phyloP scores from a whole-genome alignment of 2,113 vertebrate species.

The Neodon shergylaensis region DNA sequence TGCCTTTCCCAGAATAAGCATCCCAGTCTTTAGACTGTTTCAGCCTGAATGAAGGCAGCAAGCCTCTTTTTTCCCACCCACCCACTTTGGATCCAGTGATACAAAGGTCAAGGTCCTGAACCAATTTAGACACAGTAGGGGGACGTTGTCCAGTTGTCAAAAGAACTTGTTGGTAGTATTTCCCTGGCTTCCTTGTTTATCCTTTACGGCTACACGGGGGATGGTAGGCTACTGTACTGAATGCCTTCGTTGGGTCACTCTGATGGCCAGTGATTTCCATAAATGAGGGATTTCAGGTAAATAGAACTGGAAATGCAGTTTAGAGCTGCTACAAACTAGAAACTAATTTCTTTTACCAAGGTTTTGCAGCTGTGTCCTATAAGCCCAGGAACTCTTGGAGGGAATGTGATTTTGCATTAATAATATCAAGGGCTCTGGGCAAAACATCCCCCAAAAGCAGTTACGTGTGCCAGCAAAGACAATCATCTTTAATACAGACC shows the following conservation, averaged over 20 bases:
- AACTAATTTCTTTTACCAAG: not conserved
- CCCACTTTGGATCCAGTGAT: not conserved
- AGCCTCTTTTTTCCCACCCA: not conserved
- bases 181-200: not conserved
- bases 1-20: not conserved
- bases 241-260: not conserved
- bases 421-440: not conserved
- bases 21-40: rapidly evolving
- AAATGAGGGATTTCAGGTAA: not conserved
- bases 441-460: not conserved
- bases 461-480: too few species aligned
- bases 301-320: not conserved
- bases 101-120: not conserved
- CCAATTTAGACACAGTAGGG: not conserved
- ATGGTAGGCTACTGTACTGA: not conserved
- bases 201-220: not conserved
- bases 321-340: not conserved
- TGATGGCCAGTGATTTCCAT: not conserved
- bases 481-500: not conserved
- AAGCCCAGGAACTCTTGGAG: not conserved
- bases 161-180: not conserved
- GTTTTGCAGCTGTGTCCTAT: not conserved
- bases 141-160: not conserved
- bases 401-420: not conserved
- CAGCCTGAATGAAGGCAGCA: not conserved